A percentile compares a stretch with the other conserved stretches of the same genome.
Evolutionary conservation across 2,888 invertebrate species (phyloP).

Genomic region (Thera britannica): DNA sequence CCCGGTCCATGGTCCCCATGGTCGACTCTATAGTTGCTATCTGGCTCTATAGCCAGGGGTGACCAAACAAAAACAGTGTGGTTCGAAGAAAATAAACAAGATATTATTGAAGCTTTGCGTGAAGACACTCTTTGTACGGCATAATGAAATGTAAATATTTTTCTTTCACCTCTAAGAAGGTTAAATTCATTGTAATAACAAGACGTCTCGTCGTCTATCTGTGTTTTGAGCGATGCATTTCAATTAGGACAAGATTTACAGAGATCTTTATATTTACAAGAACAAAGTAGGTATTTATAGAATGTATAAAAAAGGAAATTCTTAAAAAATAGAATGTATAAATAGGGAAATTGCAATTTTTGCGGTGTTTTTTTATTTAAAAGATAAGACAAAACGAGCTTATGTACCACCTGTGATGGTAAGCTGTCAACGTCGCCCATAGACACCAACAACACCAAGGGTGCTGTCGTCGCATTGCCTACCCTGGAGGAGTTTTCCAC

Average conservation of each 20-base stretch:
- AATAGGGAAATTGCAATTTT: too few relatives aligned
- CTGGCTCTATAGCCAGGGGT: too few relatives aligned
- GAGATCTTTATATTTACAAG: not conserved
- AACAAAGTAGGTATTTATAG: not conserved
- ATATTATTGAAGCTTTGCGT: not conserved
- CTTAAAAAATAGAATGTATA: too few relatives aligned
- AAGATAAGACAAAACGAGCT: too few relatives aligned
- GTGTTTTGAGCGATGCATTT: not conserved
- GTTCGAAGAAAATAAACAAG: not conserved
- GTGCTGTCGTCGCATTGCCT: too few relatives aligned
- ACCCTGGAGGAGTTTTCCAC: too few relatives aligned
- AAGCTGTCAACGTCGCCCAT: too few relatives aligned
- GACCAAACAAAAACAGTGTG: not conserved
- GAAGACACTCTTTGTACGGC: not conserved
- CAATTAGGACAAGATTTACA: not conserved
- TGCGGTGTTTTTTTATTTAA: too few relatives aligned
- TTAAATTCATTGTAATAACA: conserved; percentile 6
- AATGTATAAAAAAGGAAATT: too few relatives aligned
- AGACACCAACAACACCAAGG: too few relatives aligned
- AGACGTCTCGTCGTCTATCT: not conserved
- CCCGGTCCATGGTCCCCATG: too few relatives aligned
- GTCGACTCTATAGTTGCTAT: not conserved
- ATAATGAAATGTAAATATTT: conserved; percentile 6
- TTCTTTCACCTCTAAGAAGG: not conserved
- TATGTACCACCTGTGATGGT: too few relatives aligned